Evolutionary conservation across 2,113 vertebrate genomes (phyloP), one percentile per base, ranked within the genome.

Genomic region (Nothobranchius kuhntae): DNA sequence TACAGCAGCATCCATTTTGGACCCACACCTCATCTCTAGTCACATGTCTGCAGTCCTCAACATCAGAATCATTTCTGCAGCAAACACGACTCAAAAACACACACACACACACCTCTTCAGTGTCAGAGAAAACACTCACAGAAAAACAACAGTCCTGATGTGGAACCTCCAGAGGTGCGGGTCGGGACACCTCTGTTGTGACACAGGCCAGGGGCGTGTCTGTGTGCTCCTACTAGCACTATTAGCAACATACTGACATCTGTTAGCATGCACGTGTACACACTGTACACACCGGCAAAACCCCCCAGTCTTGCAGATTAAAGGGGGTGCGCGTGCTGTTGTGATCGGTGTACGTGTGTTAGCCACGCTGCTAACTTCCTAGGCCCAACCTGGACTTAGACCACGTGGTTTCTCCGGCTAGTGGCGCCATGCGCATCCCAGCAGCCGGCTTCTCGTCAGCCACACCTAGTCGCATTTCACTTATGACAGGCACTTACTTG

Each of bases 401-500:
- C 88, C 89, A 91, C 90, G 89, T 92, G 91, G 84, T 91, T 86
- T 68, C 36, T 44, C 52, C 21, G 48, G 78, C 84, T 75, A 38
- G 78, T 77, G 84, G 84, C 86, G 84, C 84, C 81, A 81, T 26
- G 60, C 65, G 66, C 66, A 53, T 42, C 64, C 56, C 73, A 44
- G 75, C 68, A 59, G 61, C 85, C 87, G 81, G 89, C 80, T 80
- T 66, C 66, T 38, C 35, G 82, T 57, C 81, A 78, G 77, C 82
- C 82, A 86, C 82, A 65, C 85, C 84, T 89, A 81, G 73, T 30
- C 35, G 13, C 3, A 51, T 3, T 53, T 26, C 57, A 47, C 42
- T 60, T 14, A 9, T 60, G 78, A 76, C 76, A 83, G 50, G 48
- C 47, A 26, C 6, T 0, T 7, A 26, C 6, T 0, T 7, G 30